These are phyloP conservation scores for Sebastes aleutianus DNA, from an alignment of 2,797 vertebrate genomes.

Conservation along the genomic window DNA sequence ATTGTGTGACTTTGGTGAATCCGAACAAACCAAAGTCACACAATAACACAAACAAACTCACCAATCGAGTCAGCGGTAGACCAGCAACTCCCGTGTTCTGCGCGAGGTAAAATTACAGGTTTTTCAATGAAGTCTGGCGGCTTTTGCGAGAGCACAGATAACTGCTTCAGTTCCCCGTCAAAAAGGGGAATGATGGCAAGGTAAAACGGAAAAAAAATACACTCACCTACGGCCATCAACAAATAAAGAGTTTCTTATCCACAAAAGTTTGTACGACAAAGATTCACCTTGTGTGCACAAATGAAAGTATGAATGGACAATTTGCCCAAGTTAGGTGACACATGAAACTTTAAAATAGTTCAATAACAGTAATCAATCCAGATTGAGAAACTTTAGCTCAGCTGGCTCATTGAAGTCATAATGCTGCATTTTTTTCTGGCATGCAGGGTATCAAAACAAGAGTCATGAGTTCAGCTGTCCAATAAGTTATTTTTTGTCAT, in stretches of 20 bases:
- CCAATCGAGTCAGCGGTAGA: too few species aligned
- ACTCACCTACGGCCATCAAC: neutral
- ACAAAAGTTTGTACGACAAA: neutral
- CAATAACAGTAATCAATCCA: too few species aligned
- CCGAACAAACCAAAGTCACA: too few species aligned
- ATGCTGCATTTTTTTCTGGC: neutral
- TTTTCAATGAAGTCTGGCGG: too few species aligned
- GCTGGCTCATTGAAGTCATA: neutral
- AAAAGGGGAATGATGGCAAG: too few species aligned
- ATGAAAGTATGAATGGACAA: neutral
- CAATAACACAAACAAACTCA: too few species aligned
- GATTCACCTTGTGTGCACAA: neutral
- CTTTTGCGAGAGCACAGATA: too few species aligned
- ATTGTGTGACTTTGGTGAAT: too few species aligned
- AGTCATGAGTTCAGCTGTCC: neutral
- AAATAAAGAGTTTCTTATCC: neutral
- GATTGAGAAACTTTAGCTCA: neutral
- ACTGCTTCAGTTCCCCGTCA: rapidly evolving
- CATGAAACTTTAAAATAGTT: too few species aligned
- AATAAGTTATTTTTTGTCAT: neutral
- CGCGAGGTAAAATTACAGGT: too few species aligned
- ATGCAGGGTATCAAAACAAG: neutral
- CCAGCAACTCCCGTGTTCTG: too few species aligned
- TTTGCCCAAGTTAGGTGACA: neutral
- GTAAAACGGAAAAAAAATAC: too few species aligned